phyloP scores from a whole-genome alignment of 2,113 vertebrate genomes.

The Willisornis vidua region DNA sequence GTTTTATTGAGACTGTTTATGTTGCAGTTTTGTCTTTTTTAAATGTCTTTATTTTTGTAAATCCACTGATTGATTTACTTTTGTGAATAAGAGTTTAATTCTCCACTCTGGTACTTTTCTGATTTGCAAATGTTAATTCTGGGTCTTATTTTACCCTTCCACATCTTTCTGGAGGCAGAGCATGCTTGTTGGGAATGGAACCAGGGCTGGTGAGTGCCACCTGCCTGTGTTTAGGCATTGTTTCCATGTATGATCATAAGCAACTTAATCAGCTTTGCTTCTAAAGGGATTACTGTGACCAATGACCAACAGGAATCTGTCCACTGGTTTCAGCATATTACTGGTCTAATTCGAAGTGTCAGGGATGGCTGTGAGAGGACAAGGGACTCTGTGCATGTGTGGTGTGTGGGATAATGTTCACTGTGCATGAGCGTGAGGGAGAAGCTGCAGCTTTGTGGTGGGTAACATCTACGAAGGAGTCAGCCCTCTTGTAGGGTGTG shows the following conservation, averaged over 20 bases:
- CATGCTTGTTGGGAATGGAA: background rate
- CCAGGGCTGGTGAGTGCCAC: background rate
- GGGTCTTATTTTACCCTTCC: background rate
- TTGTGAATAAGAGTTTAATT: constrained; percentile 36
- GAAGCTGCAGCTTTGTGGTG: background rate
- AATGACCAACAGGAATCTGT: background rate
- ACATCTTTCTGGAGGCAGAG: background rate
- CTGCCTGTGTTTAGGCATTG: background rate
- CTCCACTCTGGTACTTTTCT: background rate
- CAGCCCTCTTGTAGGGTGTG: background rate
- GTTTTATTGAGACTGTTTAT: background rate
- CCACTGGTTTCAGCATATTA: background rate
- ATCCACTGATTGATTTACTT: constrained; percentile 28
- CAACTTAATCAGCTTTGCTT: constrained; percentile 31
- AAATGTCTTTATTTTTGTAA: constrained; percentile 30
- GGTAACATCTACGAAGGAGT: background rate
- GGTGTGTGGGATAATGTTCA: accelerated
- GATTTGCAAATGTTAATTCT: constrained; percentile 4
- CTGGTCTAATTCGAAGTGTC: background rate
- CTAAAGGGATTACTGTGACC: background rate
- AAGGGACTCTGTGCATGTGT: background rate
- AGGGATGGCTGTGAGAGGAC: background rate
- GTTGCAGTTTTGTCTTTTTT: background rate
- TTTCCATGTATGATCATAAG: background rate
- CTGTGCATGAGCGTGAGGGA: background rate